Evolutionary conservation across 1,140 invertebrate species (phyloP).

Genomic region (Chironomus tepperi): DNA sequence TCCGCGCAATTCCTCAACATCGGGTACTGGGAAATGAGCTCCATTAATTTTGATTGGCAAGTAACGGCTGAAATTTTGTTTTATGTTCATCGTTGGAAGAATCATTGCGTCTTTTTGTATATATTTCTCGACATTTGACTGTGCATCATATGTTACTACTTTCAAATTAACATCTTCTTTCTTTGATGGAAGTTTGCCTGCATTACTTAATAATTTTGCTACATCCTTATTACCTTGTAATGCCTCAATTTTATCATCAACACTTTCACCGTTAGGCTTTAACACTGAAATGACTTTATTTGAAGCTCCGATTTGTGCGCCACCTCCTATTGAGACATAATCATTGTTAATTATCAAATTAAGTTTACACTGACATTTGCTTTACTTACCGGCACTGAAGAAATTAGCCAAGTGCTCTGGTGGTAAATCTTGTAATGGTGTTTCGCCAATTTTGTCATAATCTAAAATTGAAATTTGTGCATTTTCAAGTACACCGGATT

Average conservation of each 20-base stretch:
- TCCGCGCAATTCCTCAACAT: slow-evolving; percentile 59
- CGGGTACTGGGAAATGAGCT: slow-evolving; percentile 71
- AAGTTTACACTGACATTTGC: background rate
- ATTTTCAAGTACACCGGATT: slow-evolving; percentile 74
- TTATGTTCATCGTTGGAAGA: slow-evolving; percentile 61
- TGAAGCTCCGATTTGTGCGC: slow-evolving; percentile 56
- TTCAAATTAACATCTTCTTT: slow-evolving; percentile 67
- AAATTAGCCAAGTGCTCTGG: slow-evolving; percentile 77
- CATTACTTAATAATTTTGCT: slow-evolving; percentile 27
- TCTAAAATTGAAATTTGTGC: slow-evolving; percentile 77
- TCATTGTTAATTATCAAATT: no score
- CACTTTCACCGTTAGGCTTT: slow-evolving; percentile 48
- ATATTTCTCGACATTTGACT: slow-evolving; percentile 59
- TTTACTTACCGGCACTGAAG: slow-evolving; percentile 51
- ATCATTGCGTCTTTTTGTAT: slow-evolving; percentile 62
- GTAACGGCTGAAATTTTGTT: slow-evolving; percentile 67
- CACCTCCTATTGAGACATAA: slow-evolving; percentile 43
- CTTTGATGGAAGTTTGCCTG: slow-evolving; percentile 38
- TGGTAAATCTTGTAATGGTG: slow-evolving; percentile 70
- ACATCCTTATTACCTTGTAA: slow-evolving; percentile 43
- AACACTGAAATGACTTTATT: slow-evolving; percentile 55
- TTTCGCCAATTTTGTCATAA: slow-evolving; percentile 82
- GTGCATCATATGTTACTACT: slow-evolving; percentile 69
- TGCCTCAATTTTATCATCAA: slow-evolving; percentile 42
- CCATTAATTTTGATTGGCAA: slow-evolving; percentile 73